Conservation (phyloP, 1,140 invertebrate species). For the Procambarus clarkii region DNA sequence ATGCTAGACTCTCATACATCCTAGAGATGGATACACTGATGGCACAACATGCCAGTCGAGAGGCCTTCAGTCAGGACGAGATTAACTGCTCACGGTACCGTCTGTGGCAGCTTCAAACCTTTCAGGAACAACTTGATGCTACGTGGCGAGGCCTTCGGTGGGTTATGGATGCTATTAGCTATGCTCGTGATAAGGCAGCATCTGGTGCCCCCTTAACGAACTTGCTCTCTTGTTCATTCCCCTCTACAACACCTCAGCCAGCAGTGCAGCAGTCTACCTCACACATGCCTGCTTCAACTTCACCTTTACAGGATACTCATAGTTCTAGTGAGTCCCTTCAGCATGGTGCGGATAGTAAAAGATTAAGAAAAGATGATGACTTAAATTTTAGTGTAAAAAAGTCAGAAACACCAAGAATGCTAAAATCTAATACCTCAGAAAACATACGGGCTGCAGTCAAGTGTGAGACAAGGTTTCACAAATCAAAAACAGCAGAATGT, state of each 20-base stretch:
- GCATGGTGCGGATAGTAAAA: slow-evolving; percentile 67
- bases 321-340: slow-evolving; percentile 68
- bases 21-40: slow-evolving; percentile 93
- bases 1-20: slow-evolving; percentile 92
- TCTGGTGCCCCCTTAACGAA: slow-evolving; percentile 60
- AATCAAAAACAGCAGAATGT: slow-evolving; percentile 71
- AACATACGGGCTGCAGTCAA: slow-evolving; percentile 70
- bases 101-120: slow-evolving; percentile 86
- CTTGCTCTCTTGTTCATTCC: slow-evolving; percentile 69
- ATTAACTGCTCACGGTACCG: slow-evolving; percentile 89
- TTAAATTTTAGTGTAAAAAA: slow-evolving; percentile 62
- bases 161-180: slow-evolving; percentile 95
- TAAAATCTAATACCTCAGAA: slow-evolving; percentile 71
- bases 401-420: slow-evolving; percentile 63
- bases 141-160: slow-evolving; percentile 95
- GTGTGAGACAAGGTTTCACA: slow-evolving; percentile 63
- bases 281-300: slow-evolving; percentile 43
- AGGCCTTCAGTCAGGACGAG: slow-evolving; percentile 94
- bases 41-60: slow-evolving; percentile 92
- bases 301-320: slow-evolving; percentile 55
- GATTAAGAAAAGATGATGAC: slow-evolving; percentile 66
- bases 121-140: slow-evolving; percentile 87
- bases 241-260: slow-evolving; percentile 56
- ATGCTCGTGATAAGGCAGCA: slow-evolving; percentile 86
- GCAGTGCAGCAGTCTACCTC: slow-evolving; percentile 38